Conservation (phyloP, 2,888 invertebrate species). For the Agonopterix arenella region DNA sequence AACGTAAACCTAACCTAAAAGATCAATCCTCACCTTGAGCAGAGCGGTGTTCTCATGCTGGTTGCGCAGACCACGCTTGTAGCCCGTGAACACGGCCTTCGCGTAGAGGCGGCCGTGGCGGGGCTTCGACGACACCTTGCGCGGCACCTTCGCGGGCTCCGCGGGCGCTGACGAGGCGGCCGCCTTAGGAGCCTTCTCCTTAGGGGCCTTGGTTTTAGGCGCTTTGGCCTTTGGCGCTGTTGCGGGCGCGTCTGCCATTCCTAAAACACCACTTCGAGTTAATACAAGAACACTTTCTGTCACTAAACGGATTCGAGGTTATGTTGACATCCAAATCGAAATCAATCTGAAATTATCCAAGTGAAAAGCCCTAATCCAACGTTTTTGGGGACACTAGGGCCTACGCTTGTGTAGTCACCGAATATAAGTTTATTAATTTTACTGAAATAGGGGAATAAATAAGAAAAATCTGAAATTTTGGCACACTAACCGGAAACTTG, state of each 20-base stretch:
- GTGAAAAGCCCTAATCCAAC: slow-evolving; percentile 31
- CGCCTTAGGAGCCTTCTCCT: slow-evolving; percentile 74
- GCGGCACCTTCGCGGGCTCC: slow-evolving; percentile 67
- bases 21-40: slow-evolving; percentile 80
- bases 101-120: slow-evolving; percentile 94
- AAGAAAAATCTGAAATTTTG: slow-evolving; percentile 25
- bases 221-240: slow-evolving; percentile 73
- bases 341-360: slow-evolving; percentile 50
- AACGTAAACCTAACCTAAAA: slow-evolving; percentile 7
- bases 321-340: slow-evolving; percentile 58
- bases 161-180: slow-evolving; percentile 74
- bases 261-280: slow-evolving; percentile 46
- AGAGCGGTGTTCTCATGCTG: slow-evolving; percentile 98
- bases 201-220: slow-evolving; percentile 76
- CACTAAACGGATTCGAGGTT: slow-evolving; percentile 41
- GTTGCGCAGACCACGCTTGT: slow-evolving; percentile 96
- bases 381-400: slow-evolving; percentile 14
- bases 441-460: slow-evolving; percentile 7
- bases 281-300: slow-evolving; percentile 13
- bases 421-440: slow-evolving; percentile 27
- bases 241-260: slow-evolving; percentile 80
- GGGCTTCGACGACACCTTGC: slow-evolving; percentile 67
- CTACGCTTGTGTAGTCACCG: slow-evolving; percentile 11
- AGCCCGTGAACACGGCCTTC: slow-evolving; percentile 97
- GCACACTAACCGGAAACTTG: slow-evolving; percentile 60